A percentile compares a stretch with the other conserved stretches of the same genome.
These are phyloP conservation scores for Pristionchus exspectatus DNA, from an alignment of 2,888 invertebrate genomes.

Conservation along the genomic window DNA sequence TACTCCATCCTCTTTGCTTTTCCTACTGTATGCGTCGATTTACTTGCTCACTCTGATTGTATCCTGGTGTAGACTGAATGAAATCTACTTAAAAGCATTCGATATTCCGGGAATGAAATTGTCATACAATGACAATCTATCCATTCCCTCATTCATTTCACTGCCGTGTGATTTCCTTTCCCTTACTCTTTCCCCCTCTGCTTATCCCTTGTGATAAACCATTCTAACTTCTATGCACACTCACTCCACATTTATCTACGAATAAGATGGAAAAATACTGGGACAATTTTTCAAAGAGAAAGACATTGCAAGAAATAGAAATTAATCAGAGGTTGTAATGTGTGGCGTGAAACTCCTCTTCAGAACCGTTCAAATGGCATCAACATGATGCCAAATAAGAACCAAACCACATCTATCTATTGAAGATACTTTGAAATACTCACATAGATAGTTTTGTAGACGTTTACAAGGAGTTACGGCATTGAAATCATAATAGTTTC, in stretches of 20 bases:
- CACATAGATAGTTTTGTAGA: too few relatives aligned
- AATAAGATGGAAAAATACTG: too few relatives aligned
- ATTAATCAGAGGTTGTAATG: too few relatives aligned
- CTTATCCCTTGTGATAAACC: slow-evolving; percentile 36
- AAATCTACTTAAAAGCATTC: slow-evolving; percentile 20
- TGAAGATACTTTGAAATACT: too few relatives aligned
- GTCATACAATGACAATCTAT: slow-evolving; percentile 48
- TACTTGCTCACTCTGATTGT: slow-evolving; percentile 7
- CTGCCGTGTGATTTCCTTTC: slow-evolving; percentile 17
- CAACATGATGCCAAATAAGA: too few relatives aligned
- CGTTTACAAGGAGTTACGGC: too few relatives aligned
- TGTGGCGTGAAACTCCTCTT: too few relatives aligned
- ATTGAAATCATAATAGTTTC: too few relatives aligned
- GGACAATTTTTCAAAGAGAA: background rate
- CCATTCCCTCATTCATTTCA: slow-evolving; percentile 21
- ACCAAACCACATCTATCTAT: too few relatives aligned
- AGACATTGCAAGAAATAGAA: background rate
- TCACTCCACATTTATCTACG: background rate
- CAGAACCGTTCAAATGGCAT: too few relatives aligned
- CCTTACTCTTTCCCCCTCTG: background rate
- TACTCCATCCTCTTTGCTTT: slow-evolving; percentile 50
- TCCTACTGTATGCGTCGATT: slow-evolving; percentile 53
- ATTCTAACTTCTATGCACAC: slow-evolving; percentile 29
- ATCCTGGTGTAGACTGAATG: slow-evolving; percentile 45
- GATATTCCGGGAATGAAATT: slow-evolving; percentile 23